Conservation (phyloP, 1,140 invertebrate genomes). For the Papilio helenus region DNA sequence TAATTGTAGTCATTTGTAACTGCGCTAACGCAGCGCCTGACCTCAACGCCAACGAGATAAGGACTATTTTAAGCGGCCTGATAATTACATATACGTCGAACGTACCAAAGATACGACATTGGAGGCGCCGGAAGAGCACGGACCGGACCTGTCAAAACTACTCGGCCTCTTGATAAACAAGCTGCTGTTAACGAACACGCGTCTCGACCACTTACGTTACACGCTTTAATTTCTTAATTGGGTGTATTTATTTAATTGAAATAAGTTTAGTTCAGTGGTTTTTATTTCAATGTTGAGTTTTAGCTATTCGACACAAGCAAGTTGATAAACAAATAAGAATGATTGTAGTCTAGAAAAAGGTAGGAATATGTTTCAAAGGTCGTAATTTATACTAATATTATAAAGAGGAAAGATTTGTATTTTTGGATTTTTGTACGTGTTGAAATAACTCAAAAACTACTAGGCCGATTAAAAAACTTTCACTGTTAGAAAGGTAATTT, state of each 20-base stretch:
- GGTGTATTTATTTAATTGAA: not conserved
- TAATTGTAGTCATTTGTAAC: slow-evolving; percentile 64
- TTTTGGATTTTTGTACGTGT: too few species aligned
- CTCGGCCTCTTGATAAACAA: slow-evolving; percentile 48
- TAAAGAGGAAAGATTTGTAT: too few species aligned
- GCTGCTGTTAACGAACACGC: slow-evolving; percentile 44
- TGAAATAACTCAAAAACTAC: too few species aligned
- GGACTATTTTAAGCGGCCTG: slow-evolving; percentile 75
- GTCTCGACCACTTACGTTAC: not conserved
- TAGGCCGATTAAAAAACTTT: too few species aligned
- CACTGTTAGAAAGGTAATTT: too few species aligned
- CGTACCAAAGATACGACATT: slow-evolving; percentile 70
- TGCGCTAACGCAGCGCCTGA: slow-evolving; percentile 72
- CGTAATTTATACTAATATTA: too few species aligned
- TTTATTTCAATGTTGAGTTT: too few species aligned
- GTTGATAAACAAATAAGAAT: not conserved
- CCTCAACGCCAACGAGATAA: slow-evolving; percentile 77
- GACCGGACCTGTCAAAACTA: slow-evolving; percentile 49
- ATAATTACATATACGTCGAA: slow-evolving; percentile 77
- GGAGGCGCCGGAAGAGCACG: slow-evolving; percentile 69
- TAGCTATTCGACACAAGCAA: too few species aligned
- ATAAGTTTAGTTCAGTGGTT: not conserved
- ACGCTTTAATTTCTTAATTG: not conserved
- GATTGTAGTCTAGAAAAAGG: not conserved
- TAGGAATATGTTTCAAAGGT: not conserved